A percentile compares a stretch with the other conserved stretches of the same genome.
phyloP scores from a whole-genome alignment of 2,113 vertebrate genomes.

The Artemisiospiza belli region DNA sequence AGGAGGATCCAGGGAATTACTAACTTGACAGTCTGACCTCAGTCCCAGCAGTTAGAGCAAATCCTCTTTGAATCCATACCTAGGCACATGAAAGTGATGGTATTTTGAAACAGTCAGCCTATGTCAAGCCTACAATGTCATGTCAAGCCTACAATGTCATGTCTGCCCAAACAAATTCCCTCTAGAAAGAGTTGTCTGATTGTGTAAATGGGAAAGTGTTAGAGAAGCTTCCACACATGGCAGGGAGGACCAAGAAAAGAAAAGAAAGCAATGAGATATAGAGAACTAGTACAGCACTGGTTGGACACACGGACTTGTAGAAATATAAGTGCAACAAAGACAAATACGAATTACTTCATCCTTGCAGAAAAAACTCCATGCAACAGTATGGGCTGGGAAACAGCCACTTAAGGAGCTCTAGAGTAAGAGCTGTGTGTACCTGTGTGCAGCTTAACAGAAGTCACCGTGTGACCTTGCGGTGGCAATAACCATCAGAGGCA shows the following conservation, averaged over 20 bases:
- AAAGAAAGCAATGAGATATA: background rate
- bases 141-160: too few relatives aligned
- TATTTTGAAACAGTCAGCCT: background rate
- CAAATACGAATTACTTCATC: background rate
- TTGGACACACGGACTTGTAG: fast-evolving
- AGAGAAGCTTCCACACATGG: background rate
- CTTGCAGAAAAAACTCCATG: background rate
- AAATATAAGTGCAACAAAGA: background rate
- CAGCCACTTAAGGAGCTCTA: background rate
- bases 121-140: too few relatives aligned
- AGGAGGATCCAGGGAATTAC: background rate
- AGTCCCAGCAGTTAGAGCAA: background rate
- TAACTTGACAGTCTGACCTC: fast-evolving
- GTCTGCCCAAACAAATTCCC: background rate
- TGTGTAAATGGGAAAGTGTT: fast-evolving
- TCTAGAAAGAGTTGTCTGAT: background rate
- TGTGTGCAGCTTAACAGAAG: background rate
- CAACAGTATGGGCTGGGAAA: background rate
- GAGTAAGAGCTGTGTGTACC: fast-evolving
- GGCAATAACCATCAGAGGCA: background rate
- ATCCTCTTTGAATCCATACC: background rate
- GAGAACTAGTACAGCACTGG: fast-evolving
- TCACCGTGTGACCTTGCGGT: background rate
- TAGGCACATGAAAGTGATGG: background rate
- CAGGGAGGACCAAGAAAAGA: background rate